phyloP scores from a whole-genome alignment of 2,113 vertebrate species.

The Brachypteracias leptosomus region DNA sequence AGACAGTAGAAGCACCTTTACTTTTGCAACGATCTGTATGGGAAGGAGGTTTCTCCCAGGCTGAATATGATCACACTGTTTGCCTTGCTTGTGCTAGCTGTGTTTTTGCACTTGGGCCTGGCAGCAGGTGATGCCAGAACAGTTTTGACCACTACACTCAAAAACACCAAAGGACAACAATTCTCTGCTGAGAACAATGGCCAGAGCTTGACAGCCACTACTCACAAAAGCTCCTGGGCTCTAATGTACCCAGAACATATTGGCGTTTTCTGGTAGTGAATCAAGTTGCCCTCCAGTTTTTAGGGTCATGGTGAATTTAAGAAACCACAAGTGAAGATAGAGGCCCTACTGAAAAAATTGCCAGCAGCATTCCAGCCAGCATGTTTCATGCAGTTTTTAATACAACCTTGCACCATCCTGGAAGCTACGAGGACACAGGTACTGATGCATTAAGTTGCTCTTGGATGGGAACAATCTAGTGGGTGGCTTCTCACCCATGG shows the following conservation, averaged over 20 bases:
- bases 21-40: background rate
- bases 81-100: background rate
- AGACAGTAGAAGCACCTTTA: background rate
- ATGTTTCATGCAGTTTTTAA: background rate
- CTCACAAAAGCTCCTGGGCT: background rate
- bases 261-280: background rate
- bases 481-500: background rate
- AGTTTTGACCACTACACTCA: background rate
- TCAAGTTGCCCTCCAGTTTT: background rate
- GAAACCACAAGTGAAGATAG: background rate
- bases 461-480: background rate
- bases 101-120: background rate
- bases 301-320: background rate
- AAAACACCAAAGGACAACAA: background rate
- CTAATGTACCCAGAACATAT: background rate
- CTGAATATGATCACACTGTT: background rate
- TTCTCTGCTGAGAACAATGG: background rate
- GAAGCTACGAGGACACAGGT: background rate
- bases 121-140: background rate
- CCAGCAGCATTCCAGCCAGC: background rate
- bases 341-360: background rate
- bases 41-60: background rate
- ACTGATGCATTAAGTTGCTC: background rate
- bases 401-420: rapidly evolving
- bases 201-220: background rate